Percentiles rank a stretch among this genome's conserved stretches.
These are phyloP conservation scores for Rhabdomys dilectus DNA, from an alignment of 2,113 vertebrate species.

Conservation along the genomic window DNA sequence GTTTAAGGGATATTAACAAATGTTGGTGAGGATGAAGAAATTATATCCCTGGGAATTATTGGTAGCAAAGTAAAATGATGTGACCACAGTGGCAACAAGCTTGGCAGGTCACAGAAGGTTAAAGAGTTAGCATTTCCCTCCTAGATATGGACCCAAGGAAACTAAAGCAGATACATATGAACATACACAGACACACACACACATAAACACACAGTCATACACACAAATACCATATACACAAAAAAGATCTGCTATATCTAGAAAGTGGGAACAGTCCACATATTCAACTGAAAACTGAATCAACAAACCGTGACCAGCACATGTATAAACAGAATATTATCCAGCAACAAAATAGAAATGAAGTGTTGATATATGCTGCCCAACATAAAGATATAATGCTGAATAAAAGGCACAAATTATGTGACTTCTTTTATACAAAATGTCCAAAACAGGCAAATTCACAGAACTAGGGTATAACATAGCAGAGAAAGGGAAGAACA, in stretches of 20 bases:
- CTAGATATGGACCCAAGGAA: neutral
- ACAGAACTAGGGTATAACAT: neutral
- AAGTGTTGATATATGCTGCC: neutral
- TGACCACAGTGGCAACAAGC: neutral
- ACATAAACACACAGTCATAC: neutral
- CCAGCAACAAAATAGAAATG: neutral
- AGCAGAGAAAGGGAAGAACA: fast-evolving
- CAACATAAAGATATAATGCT: neutral
- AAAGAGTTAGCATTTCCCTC: neutral
- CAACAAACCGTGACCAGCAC: neutral
- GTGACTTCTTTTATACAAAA: neutral
- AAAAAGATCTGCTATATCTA: neutral
- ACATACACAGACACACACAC: neutral
- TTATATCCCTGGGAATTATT: neutral
- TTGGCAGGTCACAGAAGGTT: neutral
- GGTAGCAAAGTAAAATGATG: neutral
- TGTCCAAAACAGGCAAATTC: neutral
- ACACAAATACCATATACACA: neutral
- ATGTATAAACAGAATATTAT: neutral
- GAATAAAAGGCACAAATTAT: neutral
- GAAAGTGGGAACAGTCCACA: neutral
- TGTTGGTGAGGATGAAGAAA: neutral
- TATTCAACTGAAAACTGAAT: neutral
- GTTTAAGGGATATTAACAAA: neutral
- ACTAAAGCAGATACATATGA: neutral